phyloP scores from a whole-genome alignment of 2,888 invertebrate species.

The Apoda limacodes region DNA sequence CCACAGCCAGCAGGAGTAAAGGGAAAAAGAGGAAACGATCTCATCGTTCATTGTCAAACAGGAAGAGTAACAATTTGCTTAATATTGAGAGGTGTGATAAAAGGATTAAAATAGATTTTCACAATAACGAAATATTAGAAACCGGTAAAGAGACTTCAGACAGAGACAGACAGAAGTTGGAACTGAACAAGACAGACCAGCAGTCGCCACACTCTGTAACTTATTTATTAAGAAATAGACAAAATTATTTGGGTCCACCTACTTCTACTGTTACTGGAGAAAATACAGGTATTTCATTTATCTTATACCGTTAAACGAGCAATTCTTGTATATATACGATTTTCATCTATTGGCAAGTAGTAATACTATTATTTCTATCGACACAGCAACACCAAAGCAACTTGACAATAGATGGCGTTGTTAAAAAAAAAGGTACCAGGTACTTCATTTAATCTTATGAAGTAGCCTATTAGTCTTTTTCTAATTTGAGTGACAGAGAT shows the following conservation, averaged over 20 bases:
- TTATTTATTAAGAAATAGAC: constrained; percentile 42
- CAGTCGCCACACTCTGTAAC: constrained; percentile 31
- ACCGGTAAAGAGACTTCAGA: constrained; percentile 31
- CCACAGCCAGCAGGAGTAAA: constrained; percentile 49
- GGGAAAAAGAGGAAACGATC: constrained; percentile 62
- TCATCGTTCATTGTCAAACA: constrained; percentile 49
- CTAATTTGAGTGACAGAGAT: no score
- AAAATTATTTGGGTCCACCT: constrained; percentile 42
- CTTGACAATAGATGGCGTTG: no score
- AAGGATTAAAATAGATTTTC: constrained; percentile 67
- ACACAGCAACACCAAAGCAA: no score
- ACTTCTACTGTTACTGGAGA: constrained; percentile 50
- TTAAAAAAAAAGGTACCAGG: no score
- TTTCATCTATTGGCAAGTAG: no score
- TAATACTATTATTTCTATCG: no score
- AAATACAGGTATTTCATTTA: constrained; percentile 55
- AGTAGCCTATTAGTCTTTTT: no score
- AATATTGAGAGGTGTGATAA: constrained; percentile 50
- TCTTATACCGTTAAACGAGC: no score
- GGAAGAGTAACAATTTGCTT: constrained; percentile 44
- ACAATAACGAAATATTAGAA: constrained; percentile 40
- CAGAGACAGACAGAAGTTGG: constrained; percentile 33
- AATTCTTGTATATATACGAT: no score
- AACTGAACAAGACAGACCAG: constrained; percentile 38
- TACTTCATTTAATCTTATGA: no score